These are phyloP conservation scores for Brotogeris chrysoptera DNA, from an alignment of 2,797 vertebrate species.

Conservation along the genomic window DNA sequence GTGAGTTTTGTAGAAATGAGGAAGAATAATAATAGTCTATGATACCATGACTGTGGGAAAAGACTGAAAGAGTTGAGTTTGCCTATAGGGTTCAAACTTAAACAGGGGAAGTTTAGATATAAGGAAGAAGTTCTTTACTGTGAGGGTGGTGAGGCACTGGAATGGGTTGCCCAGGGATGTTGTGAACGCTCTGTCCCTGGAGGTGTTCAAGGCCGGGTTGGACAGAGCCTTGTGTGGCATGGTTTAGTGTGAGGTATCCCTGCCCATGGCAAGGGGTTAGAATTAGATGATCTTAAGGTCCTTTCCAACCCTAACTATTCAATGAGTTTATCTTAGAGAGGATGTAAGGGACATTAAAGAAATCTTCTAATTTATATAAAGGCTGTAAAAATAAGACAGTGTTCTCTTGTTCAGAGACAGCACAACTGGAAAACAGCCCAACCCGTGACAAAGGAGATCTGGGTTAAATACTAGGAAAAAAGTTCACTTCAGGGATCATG, in stretches of 20 bases:
- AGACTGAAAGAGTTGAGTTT: background rate
- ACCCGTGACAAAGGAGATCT: background rate
- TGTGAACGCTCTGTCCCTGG: too few relatives aligned
- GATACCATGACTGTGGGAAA: background rate
- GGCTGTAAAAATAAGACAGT: background rate
- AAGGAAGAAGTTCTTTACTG: background rate
- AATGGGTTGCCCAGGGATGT: background rate
- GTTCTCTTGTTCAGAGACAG: background rate
- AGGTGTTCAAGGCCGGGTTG: too few relatives aligned
- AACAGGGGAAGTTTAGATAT: background rate
- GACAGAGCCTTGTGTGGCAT: too few relatives aligned
- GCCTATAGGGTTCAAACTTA: background rate
- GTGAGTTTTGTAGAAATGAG: background rate
- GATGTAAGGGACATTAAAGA: accelerated
- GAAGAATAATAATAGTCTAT: background rate
- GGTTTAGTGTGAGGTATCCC: too few relatives aligned
- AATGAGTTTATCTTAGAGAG: background rate
- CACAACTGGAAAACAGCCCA: background rate
- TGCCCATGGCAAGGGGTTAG: too few relatives aligned
- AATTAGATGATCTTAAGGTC: background rate
- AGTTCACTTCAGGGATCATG: background rate
- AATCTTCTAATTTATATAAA: background rate
- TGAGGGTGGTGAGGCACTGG: background rate
- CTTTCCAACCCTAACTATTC: background rate
- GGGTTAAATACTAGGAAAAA: background rate